These are phyloP conservation scores for Drosophila oshimai DNA, from an alignment of 1,140 invertebrate genomes.

Conservation along the genomic window DNA sequence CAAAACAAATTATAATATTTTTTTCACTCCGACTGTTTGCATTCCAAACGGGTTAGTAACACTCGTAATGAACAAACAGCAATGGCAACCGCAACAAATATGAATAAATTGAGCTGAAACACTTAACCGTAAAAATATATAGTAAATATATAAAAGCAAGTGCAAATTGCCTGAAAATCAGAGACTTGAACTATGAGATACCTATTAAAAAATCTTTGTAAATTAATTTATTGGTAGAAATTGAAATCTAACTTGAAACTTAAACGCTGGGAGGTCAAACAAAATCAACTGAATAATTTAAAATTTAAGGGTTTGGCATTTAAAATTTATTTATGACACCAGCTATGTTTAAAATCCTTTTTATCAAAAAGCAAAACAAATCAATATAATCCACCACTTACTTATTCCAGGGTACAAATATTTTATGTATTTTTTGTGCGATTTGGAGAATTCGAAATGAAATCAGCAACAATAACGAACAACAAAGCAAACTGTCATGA, in stretches of 20 bases:
- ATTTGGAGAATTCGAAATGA: conserved; percentile 37
- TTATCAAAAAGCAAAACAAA: no score
- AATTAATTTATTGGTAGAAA: no score
- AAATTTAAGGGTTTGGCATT: no score
- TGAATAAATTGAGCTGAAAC: conserved; percentile 49
- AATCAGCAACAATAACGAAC: conserved; percentile 35
- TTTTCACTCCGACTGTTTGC: conserved; percentile 16
- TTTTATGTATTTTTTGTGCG: conserved; percentile 28
- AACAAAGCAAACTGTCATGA: conserved; percentile 37
- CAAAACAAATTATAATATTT: conserved; percentile 49
- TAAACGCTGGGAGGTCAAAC: no score
- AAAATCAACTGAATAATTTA: no score
- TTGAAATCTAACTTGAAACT: no score
- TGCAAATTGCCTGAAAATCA: background rate
- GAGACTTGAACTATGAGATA: background rate
- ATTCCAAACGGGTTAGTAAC: conserved; percentile 65
- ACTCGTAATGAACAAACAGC: conserved; percentile 32
- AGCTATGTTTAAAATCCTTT: no score
- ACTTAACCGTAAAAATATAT: conserved; percentile 37
- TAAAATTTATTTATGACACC: no score
- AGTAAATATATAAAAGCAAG: conserved; percentile 11
- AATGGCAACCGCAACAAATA: conserved; percentile 31
- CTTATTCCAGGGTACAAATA: conserved; percentile 2
- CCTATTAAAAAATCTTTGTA: background rate
- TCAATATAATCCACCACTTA: background rate